Evolutionary conservation across 2,797 vertebrate species (phyloP), one percentile per base, ranked within the genome.

Genomic region (Arnoldichthys spilopterus): DNA sequence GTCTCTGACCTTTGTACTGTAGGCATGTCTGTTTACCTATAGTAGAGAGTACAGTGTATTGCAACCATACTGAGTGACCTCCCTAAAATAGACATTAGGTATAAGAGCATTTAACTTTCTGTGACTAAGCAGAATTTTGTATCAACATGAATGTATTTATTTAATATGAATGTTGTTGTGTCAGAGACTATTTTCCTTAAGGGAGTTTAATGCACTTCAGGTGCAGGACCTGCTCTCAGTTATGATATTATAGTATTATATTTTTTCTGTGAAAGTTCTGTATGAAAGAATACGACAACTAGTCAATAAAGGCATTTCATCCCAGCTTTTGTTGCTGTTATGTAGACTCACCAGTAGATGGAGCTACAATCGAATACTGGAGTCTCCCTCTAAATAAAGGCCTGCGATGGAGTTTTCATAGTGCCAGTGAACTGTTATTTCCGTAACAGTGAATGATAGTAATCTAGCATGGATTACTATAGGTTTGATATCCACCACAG

Each of bases 271-370:
- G 16, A 68, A 64, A 2, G 0, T 6, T 26, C 22, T 76, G 37
- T 58, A 70, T n/a, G 6, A 2, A 71, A 54, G 26, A 56, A 18
- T 20, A 12, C 12, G 30, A 32, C 20, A 15, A 20, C 13, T 4
- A 18, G 43, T 37, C 54, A 80, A 37, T 40, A 72, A 30, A 30
- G 40, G 6, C 51, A 40, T 26, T 67, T 40, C 59, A 22, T 61
- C 68, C 12, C 5, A 30, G 58, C n/a, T 37, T 37, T 74, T 75
- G 47, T 81, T 76, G 80, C 81, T 22, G 84, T 87, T 43, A 40
- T 9, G 64, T 49, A 67, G 66, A 0, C 69, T 78, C 72, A 63
- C 79, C 91, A 89, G 30, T 84, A 91, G 90, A 82, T 89, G 89
- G 90, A 5, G 85, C 28, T 84, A 28, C 1, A 66, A 24, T 8